Conservation (phyloP, 2,797 vertebrate species). For the Gymnothorax javanicus region DNA sequence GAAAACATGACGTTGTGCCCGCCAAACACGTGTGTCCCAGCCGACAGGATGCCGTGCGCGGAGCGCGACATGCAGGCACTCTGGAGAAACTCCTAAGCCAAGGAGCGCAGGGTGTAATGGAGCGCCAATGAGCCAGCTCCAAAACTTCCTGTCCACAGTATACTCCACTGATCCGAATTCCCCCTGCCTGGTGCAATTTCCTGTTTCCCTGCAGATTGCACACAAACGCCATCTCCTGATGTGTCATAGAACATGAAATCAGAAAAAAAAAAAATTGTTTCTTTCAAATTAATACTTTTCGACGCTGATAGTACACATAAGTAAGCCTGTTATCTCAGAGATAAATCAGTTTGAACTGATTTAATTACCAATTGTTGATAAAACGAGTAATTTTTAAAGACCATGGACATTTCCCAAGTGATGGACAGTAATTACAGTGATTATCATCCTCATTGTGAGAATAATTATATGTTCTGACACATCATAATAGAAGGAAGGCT, state of each 20-base stretch:
- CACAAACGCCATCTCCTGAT: background rate
- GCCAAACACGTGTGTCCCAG: conserved; percentile 5
- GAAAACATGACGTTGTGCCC: background rate
- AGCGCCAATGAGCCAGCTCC: background rate
- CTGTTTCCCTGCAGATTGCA: background rate
- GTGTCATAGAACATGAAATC: background rate
- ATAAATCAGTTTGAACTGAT: background rate
- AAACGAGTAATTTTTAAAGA: background rate
- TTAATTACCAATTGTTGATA: background rate
- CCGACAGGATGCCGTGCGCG: background rate
- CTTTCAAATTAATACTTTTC: background rate
- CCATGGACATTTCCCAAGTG: background rate
- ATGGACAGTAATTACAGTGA: background rate
- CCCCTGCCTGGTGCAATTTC: background rate
- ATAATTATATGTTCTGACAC: background rate
- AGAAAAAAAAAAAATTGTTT: background rate
- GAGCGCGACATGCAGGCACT: conserved; percentile 2
- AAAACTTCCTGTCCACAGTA: background rate
- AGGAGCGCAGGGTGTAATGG: background rate
- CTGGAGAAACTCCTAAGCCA: background rate
- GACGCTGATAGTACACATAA: background rate
- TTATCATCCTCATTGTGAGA: background rate
- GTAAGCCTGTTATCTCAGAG: background rate
- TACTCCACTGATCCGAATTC: background rate
- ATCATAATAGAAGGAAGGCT: background rate